These are phyloP conservation scores for Rhinella marina DNA, from an alignment of 2,797 vertebrate genomes.

Conservation along the genomic window DNA sequence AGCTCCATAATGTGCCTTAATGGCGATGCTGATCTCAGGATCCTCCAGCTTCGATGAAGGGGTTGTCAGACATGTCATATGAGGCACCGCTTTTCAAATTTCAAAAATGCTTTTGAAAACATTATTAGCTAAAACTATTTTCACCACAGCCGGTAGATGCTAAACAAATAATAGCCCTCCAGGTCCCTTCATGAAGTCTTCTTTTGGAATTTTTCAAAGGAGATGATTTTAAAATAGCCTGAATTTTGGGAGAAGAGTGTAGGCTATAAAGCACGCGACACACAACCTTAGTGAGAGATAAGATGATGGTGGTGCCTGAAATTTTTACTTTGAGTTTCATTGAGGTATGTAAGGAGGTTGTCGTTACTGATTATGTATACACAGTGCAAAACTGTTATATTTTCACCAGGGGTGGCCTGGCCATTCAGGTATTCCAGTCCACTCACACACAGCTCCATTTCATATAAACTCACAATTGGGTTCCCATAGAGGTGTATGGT, in stretches of 20 bases:
- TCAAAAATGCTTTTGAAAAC: conserved; percentile 38
- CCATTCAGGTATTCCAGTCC: not conserved
- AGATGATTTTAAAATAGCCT: not conserved
- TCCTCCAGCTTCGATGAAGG: conserved; percentile 15
- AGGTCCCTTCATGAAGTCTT: not conserved
- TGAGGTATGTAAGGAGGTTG: not conserved
- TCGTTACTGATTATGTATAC: not conserved
- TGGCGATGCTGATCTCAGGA: conserved; percentile 34
- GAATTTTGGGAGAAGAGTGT: not conserved
- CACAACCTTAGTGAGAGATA: not conserved
- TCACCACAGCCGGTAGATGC: not conserved
- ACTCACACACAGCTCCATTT: not conserved
- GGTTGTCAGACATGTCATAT: conserved; percentile 24
- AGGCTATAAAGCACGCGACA: not conserved
- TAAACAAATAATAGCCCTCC: conserved; percentile 20
- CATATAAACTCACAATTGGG: not conserved
- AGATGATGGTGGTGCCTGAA: not conserved
- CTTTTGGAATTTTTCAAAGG: not conserved
- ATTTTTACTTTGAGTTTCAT: not conserved
- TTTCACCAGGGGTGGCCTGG: no score
- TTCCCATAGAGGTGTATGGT: not conserved
- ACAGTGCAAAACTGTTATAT: not conserved
- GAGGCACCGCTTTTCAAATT: conserved; percentile 12
- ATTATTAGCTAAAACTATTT: conserved; percentile 40
- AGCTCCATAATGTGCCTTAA: conserved; percentile 39